Evolutionary conservation across 2,113 vertebrate species (phyloP), one percentile per base, ranked within the genome.

Genomic region (Symphodus melops): DNA sequence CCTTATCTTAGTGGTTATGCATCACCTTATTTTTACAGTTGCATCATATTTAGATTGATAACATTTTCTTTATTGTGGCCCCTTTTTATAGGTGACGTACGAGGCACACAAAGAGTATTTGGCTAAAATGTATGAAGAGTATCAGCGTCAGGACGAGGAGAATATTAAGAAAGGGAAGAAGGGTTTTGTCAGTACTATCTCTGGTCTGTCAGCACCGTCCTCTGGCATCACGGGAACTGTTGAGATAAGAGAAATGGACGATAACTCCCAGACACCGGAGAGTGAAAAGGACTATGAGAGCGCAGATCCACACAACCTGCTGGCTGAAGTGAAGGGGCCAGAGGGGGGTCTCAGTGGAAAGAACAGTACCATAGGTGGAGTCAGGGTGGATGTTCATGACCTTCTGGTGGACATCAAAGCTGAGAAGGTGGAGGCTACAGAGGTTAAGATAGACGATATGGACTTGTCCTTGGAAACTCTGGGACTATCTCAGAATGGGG

Each of bases 91-190:
- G 98, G 98, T 99, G 65, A 99, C 98, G 0, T 99, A 98, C 21
- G 98, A 99, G 84, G 98, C 98, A 17, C 98, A 99, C 79, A 98
- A 98, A 80, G 98, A 99, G 84, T 99, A 99, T 85, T 86, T 99
- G 61, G 98, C 97, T 67, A 98, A 97, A 91, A 98, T 99, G 97
- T 99, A 99, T 46, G 98, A 99, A 84, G 98, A 99, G 39, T 99
- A 99, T 88, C 98, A 99, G 87, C 95, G 97, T 8, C 98, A 98
- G 86, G 98, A 99, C 60, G 98, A 99, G 64, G 97, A 97, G 79
- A 98, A 99, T 72, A 98, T 99, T 53, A 99, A 98, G 85, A 99
- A 97, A 84, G 97, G 97, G 0, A 99, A 96, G 87, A 97, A 98
- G 57, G 98, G 97, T 1, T 96, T 95, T 0, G 98, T 99, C 81